Evolutionary conservation across 2,113 vertebrate species (phyloP).

Genomic region (Camarhynchus parvulus): DNA sequence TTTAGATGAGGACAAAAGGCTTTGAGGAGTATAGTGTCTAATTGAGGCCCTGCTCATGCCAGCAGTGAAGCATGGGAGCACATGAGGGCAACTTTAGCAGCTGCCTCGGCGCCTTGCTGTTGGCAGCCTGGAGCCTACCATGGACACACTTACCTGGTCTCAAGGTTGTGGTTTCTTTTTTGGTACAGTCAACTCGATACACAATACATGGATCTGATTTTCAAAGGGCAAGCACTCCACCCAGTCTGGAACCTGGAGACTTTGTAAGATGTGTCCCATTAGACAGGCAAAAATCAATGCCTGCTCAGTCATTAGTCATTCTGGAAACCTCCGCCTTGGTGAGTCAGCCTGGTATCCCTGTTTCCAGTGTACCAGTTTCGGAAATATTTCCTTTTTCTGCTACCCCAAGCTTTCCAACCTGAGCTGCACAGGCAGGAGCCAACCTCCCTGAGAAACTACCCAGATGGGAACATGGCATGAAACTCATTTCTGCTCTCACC

Average conservation of each 20-base stretch:
- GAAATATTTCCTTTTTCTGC: not conserved
- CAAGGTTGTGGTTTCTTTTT: not conserved
- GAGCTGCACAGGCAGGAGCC: not conserved
- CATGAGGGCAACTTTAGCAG: not conserved
- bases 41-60: not conserved
- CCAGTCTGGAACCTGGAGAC: constrained; percentile 46
- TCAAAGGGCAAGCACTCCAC: constrained; percentile 30
- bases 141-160: not conserved
- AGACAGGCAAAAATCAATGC: constrained; percentile 48
- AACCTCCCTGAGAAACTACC: not conserved
- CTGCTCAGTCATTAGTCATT: constrained; percentile 16
- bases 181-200: not conserved
- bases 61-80: rapidly evolving
- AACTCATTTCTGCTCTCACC: not conserved
- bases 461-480: rapidly evolving
- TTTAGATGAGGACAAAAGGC: not conserved
- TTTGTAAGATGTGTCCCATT: not conserved
- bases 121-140: not conserved
- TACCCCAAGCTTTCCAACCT: not conserved
- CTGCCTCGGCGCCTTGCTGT: not conserved
- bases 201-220: constrained; percentile 13
- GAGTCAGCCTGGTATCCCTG: constrained; percentile 40
- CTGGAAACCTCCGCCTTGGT: not conserved
- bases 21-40: not conserved
- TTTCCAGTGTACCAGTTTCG: not conserved